A percentile compares a stretch with the other conserved stretches of the same genome.
These are phyloP conservation scores for crab-eating macaque (Macaca fascicularis) DNA, from an alignment of 2,113 vertebrate genomes.

Conservation along the genomic window DNA sequence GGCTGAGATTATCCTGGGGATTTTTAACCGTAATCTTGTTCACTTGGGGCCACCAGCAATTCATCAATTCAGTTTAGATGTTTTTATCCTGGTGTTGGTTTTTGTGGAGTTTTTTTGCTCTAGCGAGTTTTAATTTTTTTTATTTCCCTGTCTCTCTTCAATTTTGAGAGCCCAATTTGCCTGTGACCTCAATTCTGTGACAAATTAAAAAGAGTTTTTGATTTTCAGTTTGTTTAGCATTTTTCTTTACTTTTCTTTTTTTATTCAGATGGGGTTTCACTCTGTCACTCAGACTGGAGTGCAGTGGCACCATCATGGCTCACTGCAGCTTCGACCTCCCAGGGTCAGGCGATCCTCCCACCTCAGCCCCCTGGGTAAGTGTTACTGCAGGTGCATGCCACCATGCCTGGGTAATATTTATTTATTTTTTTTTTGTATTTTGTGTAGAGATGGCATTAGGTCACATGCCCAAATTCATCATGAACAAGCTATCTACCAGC, in stretches of 20 bases:
- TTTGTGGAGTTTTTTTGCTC: neutral
- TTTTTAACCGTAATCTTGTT: neutral
- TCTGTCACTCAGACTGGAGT: too few relatives aligned
- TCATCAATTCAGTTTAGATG: neutral
- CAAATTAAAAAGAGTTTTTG: neutral
- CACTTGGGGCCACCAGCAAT: neutral
- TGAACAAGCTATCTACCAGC: too few relatives aligned
- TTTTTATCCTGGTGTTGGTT: neutral
- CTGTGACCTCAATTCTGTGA: neutral
- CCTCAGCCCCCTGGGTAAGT: too few relatives aligned
- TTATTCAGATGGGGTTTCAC: too few relatives aligned
- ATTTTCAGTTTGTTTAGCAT: neutral
- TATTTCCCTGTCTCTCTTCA: neutral
- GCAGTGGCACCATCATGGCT: too few relatives aligned
- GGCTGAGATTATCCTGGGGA: neutral
- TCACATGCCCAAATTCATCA: too few relatives aligned
- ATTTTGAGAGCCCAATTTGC: neutral
- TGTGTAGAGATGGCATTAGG: too few relatives aligned
- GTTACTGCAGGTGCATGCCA: too few relatives aligned
- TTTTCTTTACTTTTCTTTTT: neutral
- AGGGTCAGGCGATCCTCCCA: too few relatives aligned
- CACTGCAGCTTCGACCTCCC: too few relatives aligned
- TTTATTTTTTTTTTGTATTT: too few relatives aligned
- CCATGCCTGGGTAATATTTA: too few relatives aligned
- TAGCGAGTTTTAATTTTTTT: neutral